Conservation (phyloP, 1,140 invertebrate genomes). For the Heliconius hewitsoni region DNA sequence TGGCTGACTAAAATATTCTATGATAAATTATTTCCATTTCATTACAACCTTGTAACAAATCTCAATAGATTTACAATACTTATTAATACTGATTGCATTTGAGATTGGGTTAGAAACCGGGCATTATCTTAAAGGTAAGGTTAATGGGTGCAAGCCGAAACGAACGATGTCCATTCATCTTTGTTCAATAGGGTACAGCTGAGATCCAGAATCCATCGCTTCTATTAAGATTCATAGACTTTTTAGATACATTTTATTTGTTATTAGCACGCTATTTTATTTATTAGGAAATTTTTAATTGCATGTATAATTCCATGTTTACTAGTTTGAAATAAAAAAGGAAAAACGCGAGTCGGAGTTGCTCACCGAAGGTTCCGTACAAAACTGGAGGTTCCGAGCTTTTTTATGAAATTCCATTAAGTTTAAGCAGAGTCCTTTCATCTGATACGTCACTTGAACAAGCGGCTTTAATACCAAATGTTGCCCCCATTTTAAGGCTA, state of each 20-base stretch:
- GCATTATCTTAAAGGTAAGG: conserved; percentile 29
- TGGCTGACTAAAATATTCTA: not conserved
- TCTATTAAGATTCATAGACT: conserved; percentile 8
- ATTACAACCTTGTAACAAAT: not conserved
- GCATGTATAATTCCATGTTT: too few relatives aligned
- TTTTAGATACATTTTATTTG: not conserved
- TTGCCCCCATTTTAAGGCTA: too few relatives aligned
- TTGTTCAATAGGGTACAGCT: conserved; percentile 25
- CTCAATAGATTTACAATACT: conserved; percentile 19
- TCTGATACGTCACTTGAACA: too few relatives aligned
- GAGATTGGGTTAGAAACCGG: conserved; percentile 19
- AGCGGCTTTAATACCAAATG: too few relatives aligned
- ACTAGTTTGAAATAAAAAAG: too few relatives aligned
- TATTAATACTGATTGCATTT: conserved; percentile 20
- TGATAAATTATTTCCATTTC: not conserved
- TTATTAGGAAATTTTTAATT: too few relatives aligned
- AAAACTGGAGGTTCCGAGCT: too few relatives aligned
- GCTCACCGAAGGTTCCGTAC: too few relatives aligned
- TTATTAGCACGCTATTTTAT: not conserved
- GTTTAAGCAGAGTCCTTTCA: too few relatives aligned
- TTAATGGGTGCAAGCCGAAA: conserved; percentile 29
- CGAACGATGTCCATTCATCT: conserved; percentile 21
- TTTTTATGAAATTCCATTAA: too few relatives aligned
- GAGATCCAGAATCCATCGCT: conserved; percentile 11
- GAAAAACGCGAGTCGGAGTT: too few relatives aligned